Conservation (phyloP, 2,797 vertebrate species). For the Fistularia commersonii region DNA sequence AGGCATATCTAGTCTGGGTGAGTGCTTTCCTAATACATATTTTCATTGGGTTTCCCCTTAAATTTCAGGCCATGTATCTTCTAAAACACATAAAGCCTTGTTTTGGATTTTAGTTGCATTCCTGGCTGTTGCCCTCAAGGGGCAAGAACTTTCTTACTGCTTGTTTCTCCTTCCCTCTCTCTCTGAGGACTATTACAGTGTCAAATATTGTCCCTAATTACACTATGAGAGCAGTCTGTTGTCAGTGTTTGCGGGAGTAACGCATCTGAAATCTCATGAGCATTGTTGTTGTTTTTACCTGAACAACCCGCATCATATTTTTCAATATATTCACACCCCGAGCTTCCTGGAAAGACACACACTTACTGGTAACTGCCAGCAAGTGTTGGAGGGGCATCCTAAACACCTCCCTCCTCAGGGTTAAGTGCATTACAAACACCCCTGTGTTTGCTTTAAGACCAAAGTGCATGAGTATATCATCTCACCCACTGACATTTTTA, state of each 20-base stretch:
- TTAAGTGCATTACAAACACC: slow-evolving; percentile 14
- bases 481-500: slow-evolving; percentile 14
- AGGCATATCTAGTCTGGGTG: no score
- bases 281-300: neutral
- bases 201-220: slow-evolving; percentile 40
- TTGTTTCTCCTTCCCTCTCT: slow-evolving; percentile 2
- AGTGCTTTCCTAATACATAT: no score
- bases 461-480: slow-evolving; percentile 3
- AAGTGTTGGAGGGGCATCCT: slow-evolving; percentile 11
- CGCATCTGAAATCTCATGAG: slow-evolving; percentile 6
- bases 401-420: slow-evolving; percentile 8
- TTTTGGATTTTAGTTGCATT: no score
- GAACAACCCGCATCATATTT: slow-evolving; percentile 19
- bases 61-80: no score
- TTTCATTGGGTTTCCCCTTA: no score
- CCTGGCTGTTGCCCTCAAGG: no score
- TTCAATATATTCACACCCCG: slow-evolving; percentile 19
- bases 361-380: slow-evolving; percentile 3
- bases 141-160: neutral
- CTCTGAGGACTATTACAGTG: slow-evolving; percentile 25
- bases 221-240: slow-evolving; percentile 15
- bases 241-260: slow-evolving; percentile 23
- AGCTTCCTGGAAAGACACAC: slow-evolving; percentile 1
- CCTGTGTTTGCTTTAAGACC: slow-evolving; percentile 4
- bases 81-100: no score